Base-by-base conservation (phyloP, 2,797 vertebrate genomes). In the Simalia tracyae region DNA sequence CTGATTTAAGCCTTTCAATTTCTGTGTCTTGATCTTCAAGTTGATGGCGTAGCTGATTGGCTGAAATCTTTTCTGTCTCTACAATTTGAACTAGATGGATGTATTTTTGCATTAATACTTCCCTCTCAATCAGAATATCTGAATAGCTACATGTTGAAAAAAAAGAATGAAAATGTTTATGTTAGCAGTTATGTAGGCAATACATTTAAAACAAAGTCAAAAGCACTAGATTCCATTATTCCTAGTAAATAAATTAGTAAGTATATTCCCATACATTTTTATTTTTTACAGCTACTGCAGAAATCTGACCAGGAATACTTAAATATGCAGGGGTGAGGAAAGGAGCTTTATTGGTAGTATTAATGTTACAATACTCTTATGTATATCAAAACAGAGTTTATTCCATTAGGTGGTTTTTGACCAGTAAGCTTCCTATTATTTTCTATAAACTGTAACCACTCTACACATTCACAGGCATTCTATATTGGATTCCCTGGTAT, bases 101-200 rank as follows among this genome's bases (percentile, higher is more conserved):
- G 97, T 99, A 99, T 97, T 99, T 99, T 98, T 99, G 99, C 99
- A 99, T 99, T 96, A 99, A 98, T 93, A 99, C 99, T 97, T 99
- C 99, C 11, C 99, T 98, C 97, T 99, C 99, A 11, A 99, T 98
- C 95, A 99, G 97, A 96, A 99, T 98, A 96, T 99, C 98, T 46
- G 99, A 98, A 95, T 99, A 99, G 96, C 99, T 99, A 90, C 26
- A 93, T 94, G 91, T 72, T 91, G 42, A 93, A 92, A 91, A 90
- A 97, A 95, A 57, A 64, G 17, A 15, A 56, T 56, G 14, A 17
- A 57, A 68, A 86, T 85, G 4, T 86, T 90, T 46, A 31, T 81
- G 14, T 92, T 92, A 60, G 22, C 8, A 86, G 50, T 31, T 15
- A 87, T 19, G 5, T 66, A 76, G 24, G 19, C 17, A 42, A 15